Percentiles rank a stretch among this genome's conserved stretches.
These are phyloP conservation scores for Gallirallus australis DNA, from an alignment of 2,797 vertebrate species.

Conservation along the genomic window DNA sequence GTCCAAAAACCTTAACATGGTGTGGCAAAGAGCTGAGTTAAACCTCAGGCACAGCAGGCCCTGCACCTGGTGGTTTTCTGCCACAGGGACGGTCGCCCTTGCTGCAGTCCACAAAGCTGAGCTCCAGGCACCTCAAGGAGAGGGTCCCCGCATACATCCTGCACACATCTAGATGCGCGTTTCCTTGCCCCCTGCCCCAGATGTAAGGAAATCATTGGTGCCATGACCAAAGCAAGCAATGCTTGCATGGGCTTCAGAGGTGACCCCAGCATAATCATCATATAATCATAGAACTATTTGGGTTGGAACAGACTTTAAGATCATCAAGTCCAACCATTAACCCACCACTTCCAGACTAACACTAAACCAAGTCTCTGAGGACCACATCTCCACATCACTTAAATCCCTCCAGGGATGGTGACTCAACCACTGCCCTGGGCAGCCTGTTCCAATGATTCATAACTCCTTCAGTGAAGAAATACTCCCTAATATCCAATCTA, in stretches of 20 bases:
- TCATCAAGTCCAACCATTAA: no score
- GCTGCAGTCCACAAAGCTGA: neutral
- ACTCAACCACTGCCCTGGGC: no score
- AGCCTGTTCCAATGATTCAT: no score
- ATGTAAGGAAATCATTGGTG: neutral
- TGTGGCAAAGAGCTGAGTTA: neutral
- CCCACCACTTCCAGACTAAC: no score
- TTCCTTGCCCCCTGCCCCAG: neutral
- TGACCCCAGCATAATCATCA: fast-evolving
- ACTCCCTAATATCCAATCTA: no score
- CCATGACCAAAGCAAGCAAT: neutral
- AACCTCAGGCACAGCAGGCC: neutral
- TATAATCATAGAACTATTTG: no score
- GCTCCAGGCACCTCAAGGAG: neutral
- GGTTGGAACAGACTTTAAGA: no score
- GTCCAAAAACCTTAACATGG: neutral
- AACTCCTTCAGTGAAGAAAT: no score
- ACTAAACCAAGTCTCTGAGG: no score
- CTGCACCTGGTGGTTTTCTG: neutral
- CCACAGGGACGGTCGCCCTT: neutral
- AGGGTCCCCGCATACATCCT: fast-evolving
- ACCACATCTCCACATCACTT: no score
- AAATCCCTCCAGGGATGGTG: no score
- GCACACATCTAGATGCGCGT: fast-evolving
- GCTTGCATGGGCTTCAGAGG: neutral